Conservation (phyloP, 1,140 invertebrate genomes). For the Zaprionus inermis region DNA sequence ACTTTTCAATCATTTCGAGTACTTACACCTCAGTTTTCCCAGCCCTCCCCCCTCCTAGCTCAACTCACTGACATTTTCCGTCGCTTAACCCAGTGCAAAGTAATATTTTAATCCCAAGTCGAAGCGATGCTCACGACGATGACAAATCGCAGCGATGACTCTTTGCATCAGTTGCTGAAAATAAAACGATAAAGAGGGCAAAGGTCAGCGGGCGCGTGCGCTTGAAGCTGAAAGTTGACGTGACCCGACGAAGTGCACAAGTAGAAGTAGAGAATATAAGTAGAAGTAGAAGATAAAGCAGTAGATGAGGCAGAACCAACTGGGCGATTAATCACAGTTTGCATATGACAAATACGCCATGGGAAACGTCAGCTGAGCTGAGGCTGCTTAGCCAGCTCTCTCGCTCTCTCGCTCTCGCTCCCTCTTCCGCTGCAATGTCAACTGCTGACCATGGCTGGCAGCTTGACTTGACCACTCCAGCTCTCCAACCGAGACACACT, state of each 20-base stretch:
- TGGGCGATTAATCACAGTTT: slow-evolving; percentile 63
- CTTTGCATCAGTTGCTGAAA: slow-evolving; percentile 65
- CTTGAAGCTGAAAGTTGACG: slow-evolving; percentile 51
- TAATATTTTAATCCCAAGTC: slow-evolving; percentile 12
- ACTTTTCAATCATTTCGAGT: not conserved
- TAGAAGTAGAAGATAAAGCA: not conserved
- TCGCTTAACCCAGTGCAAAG: not conserved
- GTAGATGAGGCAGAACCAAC: slow-evolving; percentile 19
- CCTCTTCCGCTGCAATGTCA: slow-evolving; percentile 40
- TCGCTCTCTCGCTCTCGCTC: not conserved
- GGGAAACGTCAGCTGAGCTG: slow-evolving; percentile 11
- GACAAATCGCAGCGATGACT: slow-evolving; percentile 46
- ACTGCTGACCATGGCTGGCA: slow-evolving; percentile 46
- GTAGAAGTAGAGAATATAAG: slow-evolving; percentile 5
- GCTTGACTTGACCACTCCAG: slow-evolving; percentile 9
- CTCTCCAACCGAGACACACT: slow-evolving; percentile 45
- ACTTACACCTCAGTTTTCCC: not conserved
- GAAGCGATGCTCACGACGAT: slow-evolving; percentile 18
- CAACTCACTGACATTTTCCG: slow-evolving; percentile 19
- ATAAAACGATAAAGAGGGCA: slow-evolving; percentile 68
- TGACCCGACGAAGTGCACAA: slow-evolving; percentile 45
- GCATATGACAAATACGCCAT: slow-evolving; percentile 63
- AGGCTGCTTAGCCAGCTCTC: not conserved
- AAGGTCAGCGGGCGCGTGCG: slow-evolving; percentile 68
- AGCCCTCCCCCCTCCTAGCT: not conserved